Evolutionary conservation across 2,888 invertebrate genomes (phyloP).

Genomic region (Thymelicus acteon): DNA sequence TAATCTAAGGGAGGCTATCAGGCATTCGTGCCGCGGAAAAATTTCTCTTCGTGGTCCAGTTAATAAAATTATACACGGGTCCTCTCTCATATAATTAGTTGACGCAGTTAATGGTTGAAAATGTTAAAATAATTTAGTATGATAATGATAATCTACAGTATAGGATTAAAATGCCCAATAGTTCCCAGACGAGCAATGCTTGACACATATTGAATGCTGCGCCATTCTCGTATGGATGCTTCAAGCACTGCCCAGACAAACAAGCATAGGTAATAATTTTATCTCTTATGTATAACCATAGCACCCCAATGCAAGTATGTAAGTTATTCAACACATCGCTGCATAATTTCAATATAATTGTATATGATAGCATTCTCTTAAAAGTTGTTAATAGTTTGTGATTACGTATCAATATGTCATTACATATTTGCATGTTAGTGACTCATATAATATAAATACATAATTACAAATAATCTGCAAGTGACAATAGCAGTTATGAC

Average conservation of each 20-base stretch:
- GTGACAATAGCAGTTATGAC: constrained; percentile 83
- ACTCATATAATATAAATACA: constrained; percentile 84
- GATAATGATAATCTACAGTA: constrained; percentile 84
- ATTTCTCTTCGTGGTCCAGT: constrained; percentile 72
- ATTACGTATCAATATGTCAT: constrained; percentile 73
- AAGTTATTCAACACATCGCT: constrained; percentile 76
- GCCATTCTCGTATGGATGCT: constrained; percentile 47
- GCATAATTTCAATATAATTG: constrained; percentile 62
- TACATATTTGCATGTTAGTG: constrained; percentile 86
- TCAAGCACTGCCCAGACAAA: constrained; percentile 74
- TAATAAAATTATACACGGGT: constrained; percentile 77
- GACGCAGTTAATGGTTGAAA: constrained; percentile 84
- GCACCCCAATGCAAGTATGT: constrained; percentile 85
- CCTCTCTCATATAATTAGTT: constrained; percentile 74
- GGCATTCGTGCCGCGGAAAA: constrained; percentile 83
- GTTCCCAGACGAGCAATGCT: constrained; percentile 78
- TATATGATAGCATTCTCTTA: constrained; percentile 75
- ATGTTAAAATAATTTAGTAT: constrained; percentile 84
- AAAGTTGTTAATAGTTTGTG: constrained; percentile 75
- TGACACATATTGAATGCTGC: constrained; percentile 54
- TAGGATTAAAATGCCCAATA: constrained; percentile 85
- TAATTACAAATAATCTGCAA: constrained; percentile 83
- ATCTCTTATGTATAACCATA: constrained; percentile 83
- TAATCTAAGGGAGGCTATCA: constrained; percentile 78
- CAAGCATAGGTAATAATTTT: constrained; percentile 77